These are phyloP conservation scores for Myiotriccus ornatus DNA, from an alignment of 2,797 vertebrate species.

Conservation along the genomic window DNA sequence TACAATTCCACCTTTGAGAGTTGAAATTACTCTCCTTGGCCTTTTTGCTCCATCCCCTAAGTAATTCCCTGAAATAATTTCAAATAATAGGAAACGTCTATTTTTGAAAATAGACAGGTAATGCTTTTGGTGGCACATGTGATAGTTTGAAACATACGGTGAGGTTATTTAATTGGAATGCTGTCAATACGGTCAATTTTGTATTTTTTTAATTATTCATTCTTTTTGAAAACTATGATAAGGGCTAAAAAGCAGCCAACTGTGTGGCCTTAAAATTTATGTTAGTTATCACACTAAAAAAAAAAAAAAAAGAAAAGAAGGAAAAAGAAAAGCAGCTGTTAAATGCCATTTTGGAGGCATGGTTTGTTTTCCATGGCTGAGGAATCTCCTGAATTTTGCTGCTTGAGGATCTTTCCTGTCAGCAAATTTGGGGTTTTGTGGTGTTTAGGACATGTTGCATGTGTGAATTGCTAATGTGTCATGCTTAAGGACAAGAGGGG, in stretches of 20 bases:
- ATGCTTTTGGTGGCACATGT: background rate
- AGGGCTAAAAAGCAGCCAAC: background rate
- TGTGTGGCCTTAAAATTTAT: background rate
- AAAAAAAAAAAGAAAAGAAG: background rate
- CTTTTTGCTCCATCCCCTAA: background rate
- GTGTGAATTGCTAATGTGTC: background rate
- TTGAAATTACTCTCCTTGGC: background rate
- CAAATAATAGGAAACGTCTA: background rate
- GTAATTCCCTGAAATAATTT: background rate
- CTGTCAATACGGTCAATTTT: background rate
- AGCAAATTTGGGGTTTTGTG: background rate
- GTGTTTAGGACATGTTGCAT: background rate
- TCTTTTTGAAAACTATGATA: background rate
- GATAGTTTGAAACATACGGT: background rate
- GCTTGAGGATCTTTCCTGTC: background rate
- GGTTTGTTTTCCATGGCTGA: background rate
- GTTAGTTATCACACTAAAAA: background rate
- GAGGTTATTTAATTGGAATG: background rate
- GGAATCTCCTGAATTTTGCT: background rate
- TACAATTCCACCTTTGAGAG: background rate
- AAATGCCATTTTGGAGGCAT: background rate
- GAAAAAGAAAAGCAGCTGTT: background rate
- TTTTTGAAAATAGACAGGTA: background rate
- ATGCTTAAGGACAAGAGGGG: background rate
- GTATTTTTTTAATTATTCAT: background rate